Conservation (phyloP, 2,113 vertebrate species). For the Corapipo altera region DNA sequence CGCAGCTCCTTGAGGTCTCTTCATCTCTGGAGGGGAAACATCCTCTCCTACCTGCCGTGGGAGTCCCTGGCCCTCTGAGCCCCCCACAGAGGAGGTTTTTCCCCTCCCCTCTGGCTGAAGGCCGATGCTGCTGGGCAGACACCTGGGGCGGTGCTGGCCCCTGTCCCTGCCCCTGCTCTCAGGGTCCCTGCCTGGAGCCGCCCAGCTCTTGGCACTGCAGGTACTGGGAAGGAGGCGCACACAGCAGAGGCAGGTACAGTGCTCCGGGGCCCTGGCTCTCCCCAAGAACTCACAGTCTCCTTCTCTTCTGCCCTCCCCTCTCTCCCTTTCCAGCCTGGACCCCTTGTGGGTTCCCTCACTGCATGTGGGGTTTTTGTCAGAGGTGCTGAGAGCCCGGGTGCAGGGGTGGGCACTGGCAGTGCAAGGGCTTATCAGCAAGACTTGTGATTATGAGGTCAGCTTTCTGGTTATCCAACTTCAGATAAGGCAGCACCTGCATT, state of each 20-base stretch:
- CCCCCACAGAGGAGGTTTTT: neutral
- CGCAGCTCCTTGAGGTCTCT: fast-evolving
- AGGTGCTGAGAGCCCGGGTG: neutral
- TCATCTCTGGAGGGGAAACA: neutral
- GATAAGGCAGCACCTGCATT: neutral
- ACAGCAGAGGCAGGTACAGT: neutral
- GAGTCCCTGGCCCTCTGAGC: neutral
- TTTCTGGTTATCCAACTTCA: neutral
- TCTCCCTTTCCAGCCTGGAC: neutral
- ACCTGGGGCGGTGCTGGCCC: neutral
- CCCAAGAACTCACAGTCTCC: neutral
- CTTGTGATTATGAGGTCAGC: neutral
- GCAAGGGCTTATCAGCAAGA: neutral
- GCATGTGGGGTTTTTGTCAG: neutral
- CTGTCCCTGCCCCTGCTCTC: neutral
- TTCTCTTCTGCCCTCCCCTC: neutral
- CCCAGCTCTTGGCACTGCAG: neutral
- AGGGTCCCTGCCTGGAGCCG: neutral
- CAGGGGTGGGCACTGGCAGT: neutral
- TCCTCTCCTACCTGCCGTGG: neutral
- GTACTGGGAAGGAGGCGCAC: fast-evolving
- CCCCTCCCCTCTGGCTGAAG: neutral
- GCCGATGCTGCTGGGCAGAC: neutral
- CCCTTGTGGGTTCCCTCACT: neutral
- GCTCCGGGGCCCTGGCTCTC: neutral